phyloP scores from a whole-genome alignment of 2,797 vertebrate genomes.

The Otus scops region DNA sequence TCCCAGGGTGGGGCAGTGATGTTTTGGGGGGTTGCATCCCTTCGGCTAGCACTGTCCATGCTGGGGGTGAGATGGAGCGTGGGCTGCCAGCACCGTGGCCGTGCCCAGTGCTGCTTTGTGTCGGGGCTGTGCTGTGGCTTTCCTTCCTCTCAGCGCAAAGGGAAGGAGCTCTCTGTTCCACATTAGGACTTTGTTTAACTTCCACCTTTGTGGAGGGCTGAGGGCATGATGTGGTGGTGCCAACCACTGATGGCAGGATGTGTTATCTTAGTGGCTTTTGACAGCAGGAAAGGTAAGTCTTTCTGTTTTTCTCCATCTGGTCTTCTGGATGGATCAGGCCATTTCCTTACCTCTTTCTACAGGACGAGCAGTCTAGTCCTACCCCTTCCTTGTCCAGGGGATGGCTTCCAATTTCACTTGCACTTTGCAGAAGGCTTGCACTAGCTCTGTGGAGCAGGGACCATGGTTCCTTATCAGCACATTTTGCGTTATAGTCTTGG shows the following conservation, averaged over 20 bases:
- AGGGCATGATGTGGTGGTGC: not conserved
- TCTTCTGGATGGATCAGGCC: not conserved
- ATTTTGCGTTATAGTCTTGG: not conserved
- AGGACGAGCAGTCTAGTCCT: not conserved
- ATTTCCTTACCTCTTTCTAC: not conserved
- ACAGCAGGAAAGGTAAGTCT: not conserved
- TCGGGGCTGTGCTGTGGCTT: not conserved
- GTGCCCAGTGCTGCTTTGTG: not conserved
- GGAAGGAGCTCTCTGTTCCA: not conserved
- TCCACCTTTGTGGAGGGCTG: not conserved
- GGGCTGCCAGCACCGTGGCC: not conserved
- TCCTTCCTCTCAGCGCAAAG: not conserved
- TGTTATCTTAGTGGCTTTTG: not conserved
- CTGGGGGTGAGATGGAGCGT: too few species aligned
- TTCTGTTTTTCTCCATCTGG: not conserved
- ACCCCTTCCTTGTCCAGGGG: not conserved
- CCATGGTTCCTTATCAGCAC: not conserved
- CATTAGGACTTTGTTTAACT: not conserved
- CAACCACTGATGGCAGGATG: not conserved
- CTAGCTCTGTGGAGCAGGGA: not conserved
- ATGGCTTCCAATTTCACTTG: not conserved
- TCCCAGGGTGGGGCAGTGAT: too few species aligned
- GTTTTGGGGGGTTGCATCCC: not conserved
- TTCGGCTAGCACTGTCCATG: fast-evolving
- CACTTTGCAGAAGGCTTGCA: not conserved